Conservation (phyloP, 2,113 vertebrate species). For the Daubentonia madagascariensis region DNA sequence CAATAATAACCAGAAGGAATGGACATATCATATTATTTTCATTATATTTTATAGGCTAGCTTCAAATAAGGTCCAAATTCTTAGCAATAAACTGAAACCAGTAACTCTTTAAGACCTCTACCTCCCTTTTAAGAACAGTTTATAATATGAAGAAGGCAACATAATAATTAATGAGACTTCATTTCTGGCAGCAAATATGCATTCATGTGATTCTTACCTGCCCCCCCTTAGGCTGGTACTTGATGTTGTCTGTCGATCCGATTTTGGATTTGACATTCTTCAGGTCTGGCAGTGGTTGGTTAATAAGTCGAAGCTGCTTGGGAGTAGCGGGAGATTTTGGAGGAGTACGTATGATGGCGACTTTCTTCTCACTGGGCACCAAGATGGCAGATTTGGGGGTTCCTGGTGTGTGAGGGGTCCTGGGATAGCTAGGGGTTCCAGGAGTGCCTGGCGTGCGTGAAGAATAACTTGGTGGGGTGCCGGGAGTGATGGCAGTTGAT, state of each 20-base stretch:
- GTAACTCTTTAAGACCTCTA: neutral
- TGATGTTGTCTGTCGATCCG: slow-evolving; percentile 94
- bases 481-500: slow-evolving; percentile 94
- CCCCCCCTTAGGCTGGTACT: slow-evolving; percentile 95
- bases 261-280: slow-evolving; percentile 97
- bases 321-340: slow-evolving; percentile 95
- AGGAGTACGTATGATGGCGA: slow-evolving; percentile 95
- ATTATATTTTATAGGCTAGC: neutral
- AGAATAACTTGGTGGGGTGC: slow-evolving; percentile 94
- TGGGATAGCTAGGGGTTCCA: slow-evolving; percentile 89
- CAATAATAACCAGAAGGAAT: neutral
- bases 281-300: slow-evolving; percentile 95
- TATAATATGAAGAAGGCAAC: neutral
- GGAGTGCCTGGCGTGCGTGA: slow-evolving; percentile 95
- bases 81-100: neutral
- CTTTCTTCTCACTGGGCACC: slow-evolving; percentile 95
- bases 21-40: neutral
- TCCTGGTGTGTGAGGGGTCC: slow-evolving; percentile 94
- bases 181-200: neutral
- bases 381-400: slow-evolving; percentile 94
- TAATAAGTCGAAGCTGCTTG: slow-evolving; percentile 93
- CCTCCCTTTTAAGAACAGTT: neutral
- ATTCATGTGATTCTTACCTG: slow-evolving; percentile 86
- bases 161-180: neutral
- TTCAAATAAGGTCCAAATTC: neutral